Percentiles rank a stretch among this genome's conserved stretches.
Conservation (phyloP, 1,140 invertebrate species). For the Choristoneura fumiferana region DNA sequence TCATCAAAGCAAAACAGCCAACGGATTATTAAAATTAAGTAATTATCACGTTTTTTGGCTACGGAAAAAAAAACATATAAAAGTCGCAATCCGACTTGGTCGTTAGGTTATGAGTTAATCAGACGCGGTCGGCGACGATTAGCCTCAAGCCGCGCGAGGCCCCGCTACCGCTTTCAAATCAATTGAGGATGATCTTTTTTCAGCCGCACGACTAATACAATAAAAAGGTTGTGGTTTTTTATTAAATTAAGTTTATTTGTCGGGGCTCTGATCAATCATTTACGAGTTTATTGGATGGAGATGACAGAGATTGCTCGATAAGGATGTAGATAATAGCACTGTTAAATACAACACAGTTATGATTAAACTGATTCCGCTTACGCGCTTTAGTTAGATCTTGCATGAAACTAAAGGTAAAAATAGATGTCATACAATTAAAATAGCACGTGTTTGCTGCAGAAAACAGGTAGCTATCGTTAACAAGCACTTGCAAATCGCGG, state of each 20-base stretch:
- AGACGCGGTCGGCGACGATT: neutral
- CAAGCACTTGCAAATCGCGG: too few species aligned
- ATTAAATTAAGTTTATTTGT: slow-evolving; percentile 10
- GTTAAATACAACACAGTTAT: too few species aligned
- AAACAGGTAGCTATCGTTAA: too few species aligned
- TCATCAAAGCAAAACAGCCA: too few species aligned
- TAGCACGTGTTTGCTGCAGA: too few species aligned
- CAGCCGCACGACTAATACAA: neutral
- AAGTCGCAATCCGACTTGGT: neutral
- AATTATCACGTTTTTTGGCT: slow-evolving; percentile 12
- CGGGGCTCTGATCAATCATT: neutral
- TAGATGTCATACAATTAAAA: too few species aligned
- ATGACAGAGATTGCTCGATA: neutral
- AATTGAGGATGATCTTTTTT: slow-evolving; percentile 19
- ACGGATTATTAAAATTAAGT: too few species aligned
- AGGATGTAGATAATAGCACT: slow-evolving; percentile 4
- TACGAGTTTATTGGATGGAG: slow-evolving; percentile 1
- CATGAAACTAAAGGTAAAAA: too few species aligned
- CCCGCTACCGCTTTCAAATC: slow-evolving; percentile 11
- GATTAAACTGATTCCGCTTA: too few species aligned
- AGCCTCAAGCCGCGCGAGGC: neutral
- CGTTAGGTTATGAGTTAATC: slow-evolving; percentile 14
- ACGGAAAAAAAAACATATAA: neutral
- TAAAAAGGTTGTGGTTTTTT: slow-evolving; percentile 15
- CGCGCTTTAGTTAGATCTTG: too few species aligned